Evolutionary conservation across 2,113 vertebrate genomes (phyloP).

Genomic region (Cyrtonyx montezumae): DNA sequence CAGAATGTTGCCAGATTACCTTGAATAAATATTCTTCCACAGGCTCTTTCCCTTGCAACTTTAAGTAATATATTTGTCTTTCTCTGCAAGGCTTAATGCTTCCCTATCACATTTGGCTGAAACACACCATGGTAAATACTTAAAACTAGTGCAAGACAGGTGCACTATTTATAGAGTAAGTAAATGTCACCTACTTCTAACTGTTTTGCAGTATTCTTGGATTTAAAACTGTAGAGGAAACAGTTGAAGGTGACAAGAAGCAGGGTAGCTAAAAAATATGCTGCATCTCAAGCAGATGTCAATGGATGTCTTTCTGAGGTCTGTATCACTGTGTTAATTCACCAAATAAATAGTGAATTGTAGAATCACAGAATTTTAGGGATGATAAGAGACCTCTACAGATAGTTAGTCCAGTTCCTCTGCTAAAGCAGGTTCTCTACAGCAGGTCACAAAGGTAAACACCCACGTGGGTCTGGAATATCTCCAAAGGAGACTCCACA

Average conservation of each 20-base stretch:
- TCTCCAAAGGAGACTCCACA: no score
- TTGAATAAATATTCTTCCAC: neutral
- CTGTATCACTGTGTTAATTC: neutral
- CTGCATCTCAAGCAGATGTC: neutral
- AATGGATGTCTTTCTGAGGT: neutral
- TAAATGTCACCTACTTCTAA: neutral
- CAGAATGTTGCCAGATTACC: constrained; percentile 3
- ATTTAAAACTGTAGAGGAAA: constrained; percentile 12
- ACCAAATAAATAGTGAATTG: neutral
- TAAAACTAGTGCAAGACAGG: constrained; percentile 11
- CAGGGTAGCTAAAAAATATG: neutral
- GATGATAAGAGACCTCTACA: no score
- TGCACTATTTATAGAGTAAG: neutral
- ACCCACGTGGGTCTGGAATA: no score
- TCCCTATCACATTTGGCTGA: neutral
- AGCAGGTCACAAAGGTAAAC: no score
- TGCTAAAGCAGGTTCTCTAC: no score
- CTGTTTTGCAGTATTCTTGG: neutral
- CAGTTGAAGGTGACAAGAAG: neutral
- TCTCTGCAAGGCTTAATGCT: neutral
- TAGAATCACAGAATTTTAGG: no score
- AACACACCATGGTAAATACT: neutral
- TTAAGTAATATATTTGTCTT: neutral
- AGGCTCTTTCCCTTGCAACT: neutral
- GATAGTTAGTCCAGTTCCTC: no score